Evolutionary conservation across 2,888 invertebrate species (phyloP), one percentile per base, ranked within the genome.

Genomic region (Eueremaeus valkanovi): DNA sequence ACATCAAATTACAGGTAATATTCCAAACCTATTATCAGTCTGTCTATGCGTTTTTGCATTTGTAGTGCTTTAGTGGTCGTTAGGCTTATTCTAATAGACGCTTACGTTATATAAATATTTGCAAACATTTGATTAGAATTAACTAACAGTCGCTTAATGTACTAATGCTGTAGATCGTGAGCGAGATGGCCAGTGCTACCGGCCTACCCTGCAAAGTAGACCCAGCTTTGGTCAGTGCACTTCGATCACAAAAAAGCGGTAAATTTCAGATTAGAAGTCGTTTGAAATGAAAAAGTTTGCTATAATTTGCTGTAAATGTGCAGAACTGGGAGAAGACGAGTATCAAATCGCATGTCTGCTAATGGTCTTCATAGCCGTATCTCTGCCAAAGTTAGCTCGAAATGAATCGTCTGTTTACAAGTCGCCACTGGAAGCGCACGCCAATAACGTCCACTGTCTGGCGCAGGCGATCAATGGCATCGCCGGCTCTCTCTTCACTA

Each of bases 391-490:
- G 83, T 86, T 99, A 72, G 96, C 98, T 1, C 88, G 92, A 76
- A 92, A 90, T 81, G 96, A 97, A 77, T 90, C 89, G 74, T 93
- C 95, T 0, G 92, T 82, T 74, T 85, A 82, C 80, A 84, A 83
- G 77, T 83, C 85, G 21, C 80, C 82, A 8, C 80, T 85, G 16
- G 84, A 84, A 81, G 84, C 95, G 0, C 97, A 99, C 83, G 90
- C 93, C n/a, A 99, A 99, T 85, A 99, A 99, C 83, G 95, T 94
- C 78, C 99, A 99, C 83, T 99, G 99, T 82, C 92, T 99, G 88
- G 95, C 98, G 0, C 89, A 93, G 63, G 96, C 97, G 0, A 92
- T 98, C 51, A 96, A 95, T 82, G 92, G 93, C 80, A 92, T 97
- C 78, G 97, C 97, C 81, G 96, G 95, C 24, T 97, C 98, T 0